Percentiles rank a stretch among this genome's conserved stretches.
phyloP scores from a whole-genome alignment of 2,888 invertebrate species.

The Meiosimyza decipiens region DNA sequence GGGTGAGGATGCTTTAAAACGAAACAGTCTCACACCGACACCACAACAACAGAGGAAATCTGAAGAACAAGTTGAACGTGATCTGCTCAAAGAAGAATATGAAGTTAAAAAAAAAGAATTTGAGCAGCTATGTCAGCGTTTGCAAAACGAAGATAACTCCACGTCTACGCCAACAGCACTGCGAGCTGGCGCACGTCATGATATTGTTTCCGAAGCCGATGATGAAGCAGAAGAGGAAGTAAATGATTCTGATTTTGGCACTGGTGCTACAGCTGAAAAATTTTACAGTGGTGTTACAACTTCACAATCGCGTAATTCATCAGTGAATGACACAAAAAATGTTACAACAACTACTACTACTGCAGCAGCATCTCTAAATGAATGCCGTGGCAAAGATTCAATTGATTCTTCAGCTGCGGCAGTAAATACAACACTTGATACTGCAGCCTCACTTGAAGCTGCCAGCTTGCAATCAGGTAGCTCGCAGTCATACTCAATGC shows the following conservation, averaged over 20 bases:
- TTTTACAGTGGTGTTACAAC: slow-evolving; percentile 39
- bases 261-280: slow-evolving; percentile 45
- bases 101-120: slow-evolving; percentile 64
- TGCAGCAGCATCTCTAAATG: slow-evolving; percentile 15
- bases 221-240: slow-evolving; percentile 60
- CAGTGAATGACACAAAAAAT: not conserved
- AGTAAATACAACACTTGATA: slow-evolving; percentile 52
- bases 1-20: slow-evolving; percentile 60
- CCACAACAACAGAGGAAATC: slow-evolving; percentile 52
- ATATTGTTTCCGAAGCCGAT: slow-evolving; percentile 56
- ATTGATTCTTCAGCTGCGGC: slow-evolving; percentile 55
- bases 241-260: slow-evolving; percentile 50
- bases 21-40: slow-evolving; percentile 59
- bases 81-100: slow-evolving; percentile 59
- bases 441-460: slow-evolving; percentile 59
- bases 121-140: slow-evolving; percentile 54
- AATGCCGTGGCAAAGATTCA: slow-evolving; percentile 41
- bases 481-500: slow-evolving; percentile 63
- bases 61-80: slow-evolving; percentile 55
- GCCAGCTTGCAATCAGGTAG: slow-evolving; percentile 65
- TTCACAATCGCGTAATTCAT: slow-evolving; percentile 45
- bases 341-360: slow-evolving; percentile 43
- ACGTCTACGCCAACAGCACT: slow-evolving; percentile 24
- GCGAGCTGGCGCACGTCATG: slow-evolving; percentile 33
- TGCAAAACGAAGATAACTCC: slow-evolving; percentile 47